Conservation (phyloP, 30 jellyfish, hydroid and myxozoan species). For the Turritopsis rubra region DNA sequence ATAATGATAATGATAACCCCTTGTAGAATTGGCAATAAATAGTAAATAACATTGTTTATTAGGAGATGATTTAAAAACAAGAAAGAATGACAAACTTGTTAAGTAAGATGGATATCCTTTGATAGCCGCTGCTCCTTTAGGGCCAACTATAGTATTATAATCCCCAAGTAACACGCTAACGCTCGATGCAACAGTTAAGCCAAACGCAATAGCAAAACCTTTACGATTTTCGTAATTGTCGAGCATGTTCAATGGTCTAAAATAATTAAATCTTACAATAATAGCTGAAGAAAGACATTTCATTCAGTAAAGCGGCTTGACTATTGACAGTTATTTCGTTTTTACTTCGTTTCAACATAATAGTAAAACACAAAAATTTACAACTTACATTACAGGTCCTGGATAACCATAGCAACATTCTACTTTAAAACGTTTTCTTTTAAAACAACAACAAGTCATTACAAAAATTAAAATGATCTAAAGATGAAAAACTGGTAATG, state of each 20-base stretch:
- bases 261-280: too few species aligned
- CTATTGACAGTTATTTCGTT: too few species aligned
- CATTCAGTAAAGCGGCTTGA: too few species aligned
- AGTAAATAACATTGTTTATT: too few species aligned
- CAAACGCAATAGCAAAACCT: conserved; percentile 77
- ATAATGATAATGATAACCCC: too few species aligned
- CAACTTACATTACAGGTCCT: conserved; percentile 58
- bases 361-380: neutral
- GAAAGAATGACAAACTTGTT: conserved; percentile 35
- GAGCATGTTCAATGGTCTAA: conserved; percentile 79
- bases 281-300: too few species aligned
- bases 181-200: conserved; percentile 49
- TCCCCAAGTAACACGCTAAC: conserved; percentile 45
- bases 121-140: conserved; percentile 26
- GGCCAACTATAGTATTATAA: conserved; percentile 44
- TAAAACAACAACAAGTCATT: neutral
- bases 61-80: neutral
- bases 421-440: conserved; percentile 36
- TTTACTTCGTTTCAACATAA: neutral
- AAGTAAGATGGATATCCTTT: conserved; percentile 43
- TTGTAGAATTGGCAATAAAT: too few species aligned
- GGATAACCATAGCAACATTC: conserved; percentile 52
- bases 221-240: conserved; percentile 84
- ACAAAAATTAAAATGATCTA: neutral
- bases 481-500: neutral